Base-by-base conservation (phyloP, 2,888 invertebrate genomes). In the Lithophane socia region DNA sequence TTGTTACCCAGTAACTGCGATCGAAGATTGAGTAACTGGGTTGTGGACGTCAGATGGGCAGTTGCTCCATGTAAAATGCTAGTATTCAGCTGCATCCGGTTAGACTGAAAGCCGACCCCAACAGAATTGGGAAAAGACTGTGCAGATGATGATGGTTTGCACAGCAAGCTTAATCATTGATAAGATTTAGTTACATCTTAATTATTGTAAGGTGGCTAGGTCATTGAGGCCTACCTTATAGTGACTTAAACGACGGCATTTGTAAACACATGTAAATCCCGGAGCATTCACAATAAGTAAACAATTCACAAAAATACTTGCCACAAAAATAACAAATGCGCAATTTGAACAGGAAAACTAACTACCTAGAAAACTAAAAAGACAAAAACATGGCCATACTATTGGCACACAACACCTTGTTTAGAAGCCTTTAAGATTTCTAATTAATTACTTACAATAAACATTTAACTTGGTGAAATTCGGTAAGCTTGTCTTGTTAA, bases 401-500 rank as follows among this genome's bases (percentile, higher is more conserved):
- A 79, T 71, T 84, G 69, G 5, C 79, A 65, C 64, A 60, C 21
- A 69, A 29, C n/a, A 37, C 21, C 49, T 66, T 58, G 10, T 47
- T 78, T 16, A 77, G 66, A 29, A 71, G 70, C 18, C 24, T 80
- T 37, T 80, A 61, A 70, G 65, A 67, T 80, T 86, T 85, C 70
- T 49, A 67, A 83, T 83, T 83, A 71, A 86, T 74, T 74, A 65
- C 29, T 72, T 71, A 83, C 49, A 73, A 78, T 78, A 86, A 83
- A 78, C 74, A 83, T 64, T 82, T 16, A 68, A 70, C 54, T 70
- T 75, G 63, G 69, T 79, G 84, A 83, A 75, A 86, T 86, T 86
- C 29, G 66, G 66, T 79, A 86, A 86, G 86, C 70, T 73, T 79
- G 67, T 85, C 75, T 85, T 87, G 69, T 75, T 86, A 73, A 86